Evolutionary conservation across 2,113 vertebrate genomes (phyloP), one percentile per base, ranked within the genome.

Genomic region (Danionella cerebrum): DNA sequence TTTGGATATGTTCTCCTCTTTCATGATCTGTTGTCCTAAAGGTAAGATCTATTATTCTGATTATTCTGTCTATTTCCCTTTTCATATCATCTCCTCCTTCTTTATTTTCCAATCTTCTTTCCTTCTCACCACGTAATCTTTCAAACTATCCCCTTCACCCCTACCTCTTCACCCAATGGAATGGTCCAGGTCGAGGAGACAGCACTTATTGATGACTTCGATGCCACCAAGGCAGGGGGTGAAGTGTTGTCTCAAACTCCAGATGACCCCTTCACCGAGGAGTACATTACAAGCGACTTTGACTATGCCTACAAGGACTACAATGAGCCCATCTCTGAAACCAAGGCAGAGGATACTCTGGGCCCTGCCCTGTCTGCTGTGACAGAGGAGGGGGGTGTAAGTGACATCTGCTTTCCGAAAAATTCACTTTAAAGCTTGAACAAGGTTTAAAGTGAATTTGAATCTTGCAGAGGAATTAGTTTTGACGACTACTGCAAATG

Each of bases 291-390:
- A 14, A 85, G 87, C 2, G 86, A 91, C 39, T 44, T 85, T 79
- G 91, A 91, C 80, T 91, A 93, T 87, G 83, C 87, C 86, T 93
- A 91, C 86, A 89, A 83, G 67, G 91, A 91, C 79, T 91, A 91
- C 78, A 84, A 19, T 18, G 89, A 95, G 75, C 83, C 83, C 0
- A 38, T 71, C 31, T 36, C 62, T 18, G 85, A 83, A 55, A 59
- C 65, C 69, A 80, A 81, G 52, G 53, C 69, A 0, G 87, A 89
- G 25, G 84, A 83, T 68, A 83, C 89, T 72, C 83, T 93, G 71
- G 92, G 92, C 74, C 91, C 90, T 35, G 87, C 86, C 71, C 89
- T 93, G 78, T 91, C 91, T 18, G 91, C 91, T 45, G 89, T 92
- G 88, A 92, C 86, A 54, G 84, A 89, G 25, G 85, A 83, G 83